phyloP scores from a whole-genome alignment of 2,797 vertebrate genomes.

The Oreortyx pictus region DNA sequence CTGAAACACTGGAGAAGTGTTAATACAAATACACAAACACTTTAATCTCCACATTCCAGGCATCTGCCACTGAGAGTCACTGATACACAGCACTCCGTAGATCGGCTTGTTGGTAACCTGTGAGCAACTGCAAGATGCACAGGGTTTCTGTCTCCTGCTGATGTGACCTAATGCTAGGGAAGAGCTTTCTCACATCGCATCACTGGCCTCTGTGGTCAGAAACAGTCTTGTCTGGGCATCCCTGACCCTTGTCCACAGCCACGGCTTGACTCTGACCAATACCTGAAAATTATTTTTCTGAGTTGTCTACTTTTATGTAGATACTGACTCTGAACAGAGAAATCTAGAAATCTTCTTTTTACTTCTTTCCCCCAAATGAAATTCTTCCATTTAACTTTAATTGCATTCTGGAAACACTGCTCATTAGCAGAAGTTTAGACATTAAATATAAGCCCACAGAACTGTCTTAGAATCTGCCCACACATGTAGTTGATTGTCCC shows the following conservation, averaged over 20 bases:
- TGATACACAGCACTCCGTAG: conserved; percentile 10
- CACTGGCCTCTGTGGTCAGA: background rate
- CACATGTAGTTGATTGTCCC: background rate
- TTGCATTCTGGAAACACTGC: background rate
- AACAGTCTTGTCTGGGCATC: background rate
- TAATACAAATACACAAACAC: background rate
- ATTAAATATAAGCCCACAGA: conserved; percentile 4
- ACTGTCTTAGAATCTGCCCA: background rate
- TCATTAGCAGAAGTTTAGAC: background rate
- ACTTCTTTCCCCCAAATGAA: background rate
- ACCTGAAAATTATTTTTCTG: background rate
- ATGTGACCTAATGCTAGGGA: background rate
- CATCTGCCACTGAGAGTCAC: background rate
- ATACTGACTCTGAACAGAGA: too few relatives aligned
- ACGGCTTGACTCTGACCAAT: background rate
- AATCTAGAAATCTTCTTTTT: background rate
- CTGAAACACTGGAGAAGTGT: background rate
- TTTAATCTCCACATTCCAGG: background rate
- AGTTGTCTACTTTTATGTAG: background rate
- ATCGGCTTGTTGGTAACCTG: background rate
- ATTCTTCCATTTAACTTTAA: background rate
- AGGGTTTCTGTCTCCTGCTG: background rate
- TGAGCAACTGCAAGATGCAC: background rate
- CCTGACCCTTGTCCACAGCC: background rate
- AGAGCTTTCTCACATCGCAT: rapidly evolving